Evolutionary conservation across 2,888 invertebrate species (phyloP).

Genomic region (Maniola hyperantus): DNA sequence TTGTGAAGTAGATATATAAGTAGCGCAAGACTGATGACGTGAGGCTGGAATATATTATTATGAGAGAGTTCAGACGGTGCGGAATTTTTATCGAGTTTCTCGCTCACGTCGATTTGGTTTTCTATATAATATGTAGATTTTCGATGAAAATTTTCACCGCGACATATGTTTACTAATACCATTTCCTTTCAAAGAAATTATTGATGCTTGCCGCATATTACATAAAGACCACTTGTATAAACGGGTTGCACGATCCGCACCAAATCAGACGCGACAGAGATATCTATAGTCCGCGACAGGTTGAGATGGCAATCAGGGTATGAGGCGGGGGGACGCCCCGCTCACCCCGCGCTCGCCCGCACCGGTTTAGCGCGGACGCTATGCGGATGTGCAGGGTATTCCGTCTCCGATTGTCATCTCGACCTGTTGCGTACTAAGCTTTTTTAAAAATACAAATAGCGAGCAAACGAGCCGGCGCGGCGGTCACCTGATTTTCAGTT

Average conservation of each 20-base stretch:
- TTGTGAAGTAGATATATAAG: not conserved
- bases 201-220: not conserved
- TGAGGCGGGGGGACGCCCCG: too few species aligned
- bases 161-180: not conserved
- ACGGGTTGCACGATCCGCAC: not conserved
- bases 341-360: too few species aligned
- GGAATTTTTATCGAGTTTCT: conserved; percentile 13
- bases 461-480: too few species aligned
- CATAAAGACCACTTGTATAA: too few species aligned
- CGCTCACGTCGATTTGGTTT: conserved; percentile 2
- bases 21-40: conserved; percentile 8
- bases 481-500: too few species aligned
- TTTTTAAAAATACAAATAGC: too few species aligned
- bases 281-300: too few species aligned
- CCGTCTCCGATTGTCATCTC: too few species aligned
- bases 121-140: not conserved
- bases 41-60: conserved; percentile 10
- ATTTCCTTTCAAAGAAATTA: not conserved
- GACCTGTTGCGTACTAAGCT: too few species aligned
- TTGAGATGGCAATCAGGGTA: too few species aligned
- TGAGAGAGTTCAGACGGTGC: not conserved
- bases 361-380: too few species aligned
- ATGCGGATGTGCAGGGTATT: too few species aligned
- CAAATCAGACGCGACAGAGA: not conserved
- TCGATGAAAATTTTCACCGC: not conserved